Evolutionary conservation across 2,113 vertebrate genomes (phyloP).

Genomic region (Anser cygnoides): DNA sequence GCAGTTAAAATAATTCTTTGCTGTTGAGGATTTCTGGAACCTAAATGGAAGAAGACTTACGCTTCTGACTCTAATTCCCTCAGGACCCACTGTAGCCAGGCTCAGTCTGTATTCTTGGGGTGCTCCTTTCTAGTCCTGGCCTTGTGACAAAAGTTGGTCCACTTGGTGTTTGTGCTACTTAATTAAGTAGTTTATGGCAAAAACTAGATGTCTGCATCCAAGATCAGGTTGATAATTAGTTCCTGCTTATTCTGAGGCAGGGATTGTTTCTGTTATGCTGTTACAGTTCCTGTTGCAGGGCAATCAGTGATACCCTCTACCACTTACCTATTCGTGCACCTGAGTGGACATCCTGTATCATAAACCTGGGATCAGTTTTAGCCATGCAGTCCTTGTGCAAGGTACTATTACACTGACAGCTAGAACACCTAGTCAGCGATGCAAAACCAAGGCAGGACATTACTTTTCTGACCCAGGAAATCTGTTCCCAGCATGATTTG

Average conservation of each 20-base stretch:
- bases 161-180: not conserved
- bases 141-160: not conserved
- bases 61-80: not conserved
- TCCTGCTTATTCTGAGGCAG: not conserved
- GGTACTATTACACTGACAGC: not conserved
- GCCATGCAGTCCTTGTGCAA: accelerated
- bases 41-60: not conserved
- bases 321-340: not conserved
- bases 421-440: not conserved
- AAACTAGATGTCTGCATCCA: not conserved
- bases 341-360: accelerated
- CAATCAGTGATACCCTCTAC: not conserved
- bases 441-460: not conserved
- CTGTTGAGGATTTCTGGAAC: not conserved
- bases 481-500: not conserved
- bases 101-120: not conserved
- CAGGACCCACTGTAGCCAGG: not conserved
- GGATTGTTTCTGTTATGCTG: not conserved
- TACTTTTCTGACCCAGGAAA: not conserved
- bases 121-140: not conserved
- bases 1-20: not conserved
- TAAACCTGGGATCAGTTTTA: not conserved
- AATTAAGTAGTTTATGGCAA: not conserved
- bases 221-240: not conserved
- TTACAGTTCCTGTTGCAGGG: not conserved